Conservation (phyloP, 2,888 invertebrate species). For the Caenorhabditis angaria region DNA sequence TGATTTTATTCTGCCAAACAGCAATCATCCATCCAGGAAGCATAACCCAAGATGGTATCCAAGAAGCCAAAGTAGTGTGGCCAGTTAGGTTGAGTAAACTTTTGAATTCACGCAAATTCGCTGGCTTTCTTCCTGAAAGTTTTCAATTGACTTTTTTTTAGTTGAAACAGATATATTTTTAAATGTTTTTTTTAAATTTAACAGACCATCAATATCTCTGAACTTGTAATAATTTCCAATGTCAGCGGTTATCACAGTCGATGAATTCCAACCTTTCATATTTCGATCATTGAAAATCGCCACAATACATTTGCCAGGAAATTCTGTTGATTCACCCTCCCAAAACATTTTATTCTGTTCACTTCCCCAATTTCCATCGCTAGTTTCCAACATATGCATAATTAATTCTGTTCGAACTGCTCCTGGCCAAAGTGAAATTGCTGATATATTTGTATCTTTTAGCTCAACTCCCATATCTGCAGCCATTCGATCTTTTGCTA, state of each 20-base stretch:
- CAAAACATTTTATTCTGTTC: constrained; percentile 48
- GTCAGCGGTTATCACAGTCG: constrained; percentile 40
- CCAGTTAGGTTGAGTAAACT: constrained; percentile 39
- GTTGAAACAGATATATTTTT: neutral
- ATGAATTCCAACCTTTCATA: constrained; percentile 23
- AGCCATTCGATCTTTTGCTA: constrained; percentile 74
- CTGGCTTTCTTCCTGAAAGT: constrained; percentile 40
- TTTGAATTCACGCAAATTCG: constrained; percentile 40
- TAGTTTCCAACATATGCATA: constrained; percentile 28
- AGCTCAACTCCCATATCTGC: constrained; percentile 74
- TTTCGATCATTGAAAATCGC: constrained; percentile 31
- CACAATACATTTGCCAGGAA: constrained; percentile 40
- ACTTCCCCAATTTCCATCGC: constrained; percentile 41
- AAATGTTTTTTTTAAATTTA: neutral
- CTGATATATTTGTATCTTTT: constrained; percentile 72
- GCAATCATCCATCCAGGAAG: constrained; percentile 49
- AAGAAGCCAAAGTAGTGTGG: constrained; percentile 27
- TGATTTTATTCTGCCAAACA: constrained; percentile 44
- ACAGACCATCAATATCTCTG: constrained; percentile 41
- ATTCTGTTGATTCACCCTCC: constrained; percentile 48
- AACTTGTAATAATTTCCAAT: constrained; percentile 40
- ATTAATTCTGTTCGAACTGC: constrained; percentile 68
- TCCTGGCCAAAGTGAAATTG: constrained; percentile 74
- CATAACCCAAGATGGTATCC: constrained; percentile 39
- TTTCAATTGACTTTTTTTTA: constrained; percentile 8